Evolutionary conservation across 2,888 invertebrate genomes (phyloP), one percentile per base, ranked within the genome.

Genomic region (Cordilura impudica): DNA sequence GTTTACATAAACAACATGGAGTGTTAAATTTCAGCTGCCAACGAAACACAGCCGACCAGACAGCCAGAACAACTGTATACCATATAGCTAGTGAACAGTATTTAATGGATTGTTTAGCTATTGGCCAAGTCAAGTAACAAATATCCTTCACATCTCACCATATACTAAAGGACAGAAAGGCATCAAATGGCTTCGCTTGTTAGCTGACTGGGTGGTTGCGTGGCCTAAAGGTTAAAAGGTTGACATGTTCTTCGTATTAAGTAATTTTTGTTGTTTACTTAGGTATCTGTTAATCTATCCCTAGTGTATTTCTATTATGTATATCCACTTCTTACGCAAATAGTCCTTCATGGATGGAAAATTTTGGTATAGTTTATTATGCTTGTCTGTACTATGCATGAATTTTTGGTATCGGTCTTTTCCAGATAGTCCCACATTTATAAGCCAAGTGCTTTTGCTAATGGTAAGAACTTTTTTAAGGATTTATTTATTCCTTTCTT

Each of bases 251-350:
- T 49, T 8, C 29, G 49, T 58, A 65, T 39, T 73, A 72, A 72
- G 56, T 65, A 56, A 65, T 65, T 72, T 65, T 58, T 56, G 56
- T 58, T 65, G 56, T 73, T 73, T 65, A 58, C 65, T 29, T 73
- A 65, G 58, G 65, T 58, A 29, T 58, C 56, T 71, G 84, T 84
- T 87, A 87, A 87, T 86, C 86, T 85, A 83, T 87, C 86, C 86
- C 86, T 82, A 82, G 86, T 84, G 86, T 86, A 85, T 87, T 87
- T 85, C 85, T 86, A 85, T 86, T 86, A 87, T n/a, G n/a, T n/a
- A n/a, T 85, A 83, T 84, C 84, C 21, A 49, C 49, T 84, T 86
- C 85, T 87, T 86, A 65, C 58, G 72, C 72, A 58, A 56, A 47
- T 49, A 58, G 35, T 23, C 54, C 35, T 29, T 29, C 45, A 18